These are phyloP conservation scores for Ormia ochracea DNA, from an alignment of 2,888 invertebrate species.

Conservation along the genomic window DNA sequence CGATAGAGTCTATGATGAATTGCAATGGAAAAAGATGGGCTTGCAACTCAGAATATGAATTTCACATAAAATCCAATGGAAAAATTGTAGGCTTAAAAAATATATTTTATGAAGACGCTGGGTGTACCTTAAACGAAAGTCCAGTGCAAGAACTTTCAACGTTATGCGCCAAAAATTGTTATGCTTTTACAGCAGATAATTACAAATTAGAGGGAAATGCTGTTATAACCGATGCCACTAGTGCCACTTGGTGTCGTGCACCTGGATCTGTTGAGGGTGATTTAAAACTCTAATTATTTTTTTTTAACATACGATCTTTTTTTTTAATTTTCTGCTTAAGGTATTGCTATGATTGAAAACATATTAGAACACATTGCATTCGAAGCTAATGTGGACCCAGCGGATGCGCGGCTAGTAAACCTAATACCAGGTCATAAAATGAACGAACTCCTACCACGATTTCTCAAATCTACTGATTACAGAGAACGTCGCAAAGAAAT, in stretches of 20 bases:
- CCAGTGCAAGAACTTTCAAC: constrained; percentile 67
- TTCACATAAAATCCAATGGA: constrained; percentile 80
- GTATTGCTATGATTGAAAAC: constrained; percentile 79
- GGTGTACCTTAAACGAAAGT: constrained; percentile 79
- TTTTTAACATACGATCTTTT: background rate
- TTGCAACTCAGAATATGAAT: constrained; percentile 81
- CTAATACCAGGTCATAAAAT: constrained; percentile 73
- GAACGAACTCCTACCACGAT: constrained; percentile 77
- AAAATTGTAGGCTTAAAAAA: constrained; percentile 82
- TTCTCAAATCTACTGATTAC: constrained; percentile 79
- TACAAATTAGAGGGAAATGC: constrained; percentile 82
- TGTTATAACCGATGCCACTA: constrained; percentile 81
- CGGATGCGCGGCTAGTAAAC: constrained; percentile 79
- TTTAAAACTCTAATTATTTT: background rate
- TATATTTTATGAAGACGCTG: constrained; percentile 79
- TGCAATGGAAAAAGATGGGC: constrained; percentile 82
- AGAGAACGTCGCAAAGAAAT: constrained; percentile 79
- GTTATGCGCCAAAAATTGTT: constrained; percentile 78
- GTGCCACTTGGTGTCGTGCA: constrained; percentile 83
- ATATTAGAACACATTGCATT: constrained; percentile 82
- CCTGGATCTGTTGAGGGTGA: constrained; percentile 79
- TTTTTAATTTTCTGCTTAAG: constrained; percentile 17
- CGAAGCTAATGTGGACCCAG: constrained; percentile 78
- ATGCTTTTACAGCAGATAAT: constrained; percentile 79
- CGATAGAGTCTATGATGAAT: constrained; percentile 84